A percentile compares a stretch with the other conserved stretches of the same genome.
phyloP scores from a whole-genome alignment of 2,888 invertebrate species.

The Octodonta nipae region DNA sequence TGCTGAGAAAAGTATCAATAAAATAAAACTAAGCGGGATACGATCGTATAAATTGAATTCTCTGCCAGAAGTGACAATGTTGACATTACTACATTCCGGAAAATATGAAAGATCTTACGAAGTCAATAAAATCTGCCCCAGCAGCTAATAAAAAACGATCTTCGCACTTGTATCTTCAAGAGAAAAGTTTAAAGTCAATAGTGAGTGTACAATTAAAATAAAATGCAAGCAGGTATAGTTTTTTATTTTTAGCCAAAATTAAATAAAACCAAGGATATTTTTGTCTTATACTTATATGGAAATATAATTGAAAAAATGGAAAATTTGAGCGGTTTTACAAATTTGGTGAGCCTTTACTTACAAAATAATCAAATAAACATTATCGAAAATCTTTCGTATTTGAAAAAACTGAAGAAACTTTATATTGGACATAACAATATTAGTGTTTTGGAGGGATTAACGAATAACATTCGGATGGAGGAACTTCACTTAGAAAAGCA shows the following conservation, averaged over 20 bases:
- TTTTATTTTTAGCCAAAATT: conserved; percentile 10
- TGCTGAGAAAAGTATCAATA: too few species aligned
- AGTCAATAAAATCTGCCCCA: not conserved
- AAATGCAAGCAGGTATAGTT: too few species aligned
- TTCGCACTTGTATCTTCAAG: conserved; percentile 21
- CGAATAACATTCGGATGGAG: conserved; percentile 43
- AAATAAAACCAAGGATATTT: conserved; percentile 34
- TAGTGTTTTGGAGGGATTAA: conserved; percentile 55
- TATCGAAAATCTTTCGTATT: conserved; percentile 55
- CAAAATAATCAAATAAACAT: conserved; percentile 68
- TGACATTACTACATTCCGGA: not conserved
- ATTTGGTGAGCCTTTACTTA: conserved; percentile 53
- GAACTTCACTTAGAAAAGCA: conserved; percentile 60
- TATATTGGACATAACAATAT: conserved; percentile 60
- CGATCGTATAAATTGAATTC: too few species aligned
- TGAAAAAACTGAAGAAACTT: conserved; percentile 59
- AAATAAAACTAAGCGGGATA: too few species aligned
- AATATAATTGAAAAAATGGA: conserved; percentile 47
- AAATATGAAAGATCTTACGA: not conserved
- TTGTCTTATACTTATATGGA: conserved; percentile 48
- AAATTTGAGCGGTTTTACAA: conserved; percentile 40
- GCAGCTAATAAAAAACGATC: conserved; percentile 6
- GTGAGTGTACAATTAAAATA: too few species aligned
- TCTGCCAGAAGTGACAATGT: too few species aligned
- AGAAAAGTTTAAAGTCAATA: conserved; percentile 17